A percentile compares a stretch with the other conserved stretches of the same genome.
phyloP scores from a whole-genome alignment of 2,797 vertebrate species.

The Eurystomus glaucurus region DNA sequence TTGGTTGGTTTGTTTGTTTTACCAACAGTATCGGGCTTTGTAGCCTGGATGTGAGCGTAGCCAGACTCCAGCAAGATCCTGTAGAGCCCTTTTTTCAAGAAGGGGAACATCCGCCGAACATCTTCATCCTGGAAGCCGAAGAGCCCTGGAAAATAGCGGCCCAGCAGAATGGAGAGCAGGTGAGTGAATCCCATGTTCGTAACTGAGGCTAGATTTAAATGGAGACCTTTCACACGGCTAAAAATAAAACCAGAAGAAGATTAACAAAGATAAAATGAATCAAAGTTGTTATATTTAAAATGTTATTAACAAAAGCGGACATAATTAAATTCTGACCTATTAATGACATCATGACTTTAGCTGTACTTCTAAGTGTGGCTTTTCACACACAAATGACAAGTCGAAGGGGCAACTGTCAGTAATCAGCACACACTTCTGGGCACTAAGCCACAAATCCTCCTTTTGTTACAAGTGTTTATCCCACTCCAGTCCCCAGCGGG shows the following conservation, averaged over 20 bases:
- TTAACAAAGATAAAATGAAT: not conserved
- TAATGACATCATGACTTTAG: not conserved
- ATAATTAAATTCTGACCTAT: not conserved
- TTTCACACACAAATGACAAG: not conserved
- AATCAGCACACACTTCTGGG: not conserved
- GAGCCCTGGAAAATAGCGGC: conserved; percentile 63
- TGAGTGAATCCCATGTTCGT: not conserved
- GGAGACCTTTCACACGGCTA: conserved; percentile 83
- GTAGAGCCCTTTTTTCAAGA: conserved; percentile 67
- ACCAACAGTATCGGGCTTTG: conserved; percentile 85
- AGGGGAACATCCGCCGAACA: conserved; percentile 74
- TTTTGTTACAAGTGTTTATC: not conserved
- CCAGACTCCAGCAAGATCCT: conserved; percentile 75
- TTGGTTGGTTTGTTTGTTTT: not conserved
- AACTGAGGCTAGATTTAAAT: conserved; percentile 77
- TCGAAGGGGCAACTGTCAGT: not conserved
- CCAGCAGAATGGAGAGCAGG: conserved; percentile 74
- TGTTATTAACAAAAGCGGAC: not conserved
- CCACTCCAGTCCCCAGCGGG: not conserved
- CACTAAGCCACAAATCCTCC: not conserved
- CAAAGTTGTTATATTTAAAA: not conserved
- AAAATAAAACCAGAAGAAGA: not conserved
- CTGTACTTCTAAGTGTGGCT: not conserved
- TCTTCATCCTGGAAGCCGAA: conserved; percentile 80
- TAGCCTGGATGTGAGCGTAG: conserved; percentile 84